phyloP scores from a whole-genome alignment of 92 coral and sea anemone genomes.

The Epizoanthus stellaris region DNA sequence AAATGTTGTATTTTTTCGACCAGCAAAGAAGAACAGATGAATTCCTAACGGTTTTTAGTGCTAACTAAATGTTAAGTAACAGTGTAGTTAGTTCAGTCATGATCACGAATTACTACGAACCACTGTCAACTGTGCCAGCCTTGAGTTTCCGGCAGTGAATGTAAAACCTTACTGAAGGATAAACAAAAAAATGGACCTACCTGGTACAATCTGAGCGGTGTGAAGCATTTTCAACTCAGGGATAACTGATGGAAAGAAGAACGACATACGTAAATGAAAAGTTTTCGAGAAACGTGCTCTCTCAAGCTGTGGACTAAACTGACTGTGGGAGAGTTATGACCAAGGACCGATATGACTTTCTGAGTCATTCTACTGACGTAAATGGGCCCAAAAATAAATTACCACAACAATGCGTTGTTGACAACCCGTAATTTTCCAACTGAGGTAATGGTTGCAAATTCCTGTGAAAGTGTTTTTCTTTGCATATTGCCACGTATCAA shows the following conservation, averaged over 20 bases:
- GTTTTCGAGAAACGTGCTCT: no score
- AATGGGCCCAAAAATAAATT: constrained; percentile 32
- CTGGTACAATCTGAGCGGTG: constrained; percentile 41
- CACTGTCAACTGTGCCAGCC: not conserved
- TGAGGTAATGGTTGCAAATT: constrained; percentile 12
- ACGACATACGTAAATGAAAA: not conserved
- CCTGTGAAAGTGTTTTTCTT: not conserved
- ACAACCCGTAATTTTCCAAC: constrained; percentile 30
- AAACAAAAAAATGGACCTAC: not conserved
- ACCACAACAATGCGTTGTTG: constrained; percentile 36
- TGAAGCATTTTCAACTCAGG: constrained; percentile 43
- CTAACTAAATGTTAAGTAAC: no score
- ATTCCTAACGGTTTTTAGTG: no score
- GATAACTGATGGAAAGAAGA: constrained; percentile 42
- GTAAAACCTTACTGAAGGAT: not conserved
- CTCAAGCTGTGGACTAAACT: not conserved
- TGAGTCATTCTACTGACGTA: constrained; percentile 37
- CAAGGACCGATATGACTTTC: not conserved
- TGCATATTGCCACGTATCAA: not conserved
- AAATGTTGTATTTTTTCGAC: no score
- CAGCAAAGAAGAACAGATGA: no score
- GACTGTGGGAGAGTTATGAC: not conserved
- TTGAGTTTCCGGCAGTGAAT: constrained; percentile 19
- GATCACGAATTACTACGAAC: not conserved
- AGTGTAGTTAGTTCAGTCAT: not conserved